A percentile compares a stretch with the other conserved stretches of the same genome.
phyloP scores from a whole-genome alignment of 2,797 vertebrate species.

The Peromyscus aztecus region DNA sequence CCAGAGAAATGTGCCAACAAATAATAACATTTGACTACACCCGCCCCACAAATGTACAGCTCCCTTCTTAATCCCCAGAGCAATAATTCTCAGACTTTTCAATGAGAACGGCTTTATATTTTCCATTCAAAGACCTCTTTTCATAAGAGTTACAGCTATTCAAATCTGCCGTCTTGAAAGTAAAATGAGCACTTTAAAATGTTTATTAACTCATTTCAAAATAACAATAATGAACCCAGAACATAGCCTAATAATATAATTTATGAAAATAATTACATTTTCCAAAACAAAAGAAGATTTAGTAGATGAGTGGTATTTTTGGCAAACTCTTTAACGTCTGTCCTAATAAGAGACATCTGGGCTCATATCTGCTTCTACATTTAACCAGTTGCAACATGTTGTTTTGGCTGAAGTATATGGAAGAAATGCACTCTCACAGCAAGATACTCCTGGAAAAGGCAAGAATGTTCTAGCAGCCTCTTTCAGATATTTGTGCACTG shows the following conservation, averaged over 20 bases:
- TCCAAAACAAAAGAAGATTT: slow-evolving; percentile 14
- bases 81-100: background rate
- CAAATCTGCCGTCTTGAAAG: slow-evolving; percentile 8
- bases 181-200: background rate
- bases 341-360: slow-evolving; percentile 58
- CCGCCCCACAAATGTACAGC: background rate
- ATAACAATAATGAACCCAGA: slow-evolving; percentile 34
- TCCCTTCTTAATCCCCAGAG: background rate
- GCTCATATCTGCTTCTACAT: slow-evolving; percentile 2
- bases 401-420: slow-evolving; percentile 1
- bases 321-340: slow-evolving; percentile 18
- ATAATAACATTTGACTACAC: background rate
- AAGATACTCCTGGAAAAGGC: slow-evolving; percentile 29
- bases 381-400: slow-evolving; percentile 11
- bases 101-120: background rate
- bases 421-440: slow-evolving; percentile 47
- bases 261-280: slow-evolving; percentile 62
- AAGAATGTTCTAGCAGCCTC: background rate
- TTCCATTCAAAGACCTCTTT: background rate
- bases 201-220: slow-evolving; percentile 55
- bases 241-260: background rate
- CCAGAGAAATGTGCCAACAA: background rate
- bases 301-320: slow-evolving; percentile 20
- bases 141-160: background rate
- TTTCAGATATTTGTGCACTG: background rate